Conservation (phyloP, 2,113 vertebrate genomes). For the Ceyx melanurus region DNA sequence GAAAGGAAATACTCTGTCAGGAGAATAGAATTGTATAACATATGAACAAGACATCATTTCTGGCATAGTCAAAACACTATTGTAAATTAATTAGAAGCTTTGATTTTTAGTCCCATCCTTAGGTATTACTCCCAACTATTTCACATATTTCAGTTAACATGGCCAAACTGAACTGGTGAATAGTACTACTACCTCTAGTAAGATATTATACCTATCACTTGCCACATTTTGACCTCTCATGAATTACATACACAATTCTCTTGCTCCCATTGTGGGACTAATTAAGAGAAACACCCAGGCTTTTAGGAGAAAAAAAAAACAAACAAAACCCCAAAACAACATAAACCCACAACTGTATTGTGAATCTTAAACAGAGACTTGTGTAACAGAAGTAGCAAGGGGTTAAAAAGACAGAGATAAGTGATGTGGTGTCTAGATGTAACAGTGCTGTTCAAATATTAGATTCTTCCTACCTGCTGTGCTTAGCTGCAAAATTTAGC, state of each 20-base stretch:
- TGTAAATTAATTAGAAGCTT: neutral
- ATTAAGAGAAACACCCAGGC: neutral
- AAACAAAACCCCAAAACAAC: neutral
- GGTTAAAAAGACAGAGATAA: neutral
- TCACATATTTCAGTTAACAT: neutral
- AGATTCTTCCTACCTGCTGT: conserved; percentile 31
- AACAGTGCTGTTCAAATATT: neutral
- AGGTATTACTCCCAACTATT: neutral
- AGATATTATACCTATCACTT: neutral
- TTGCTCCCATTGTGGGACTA: neutral
- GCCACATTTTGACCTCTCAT: neutral
- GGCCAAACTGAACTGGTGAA: neutral
- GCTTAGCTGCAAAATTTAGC: conserved; percentile 24
- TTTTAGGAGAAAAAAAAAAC: neutral
- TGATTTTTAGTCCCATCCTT: neutral
- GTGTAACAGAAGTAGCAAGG: neutral
- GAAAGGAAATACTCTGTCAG: conserved; percentile 13
- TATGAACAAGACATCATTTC: neutral
- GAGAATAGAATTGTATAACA: neutral
- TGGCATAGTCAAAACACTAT: neutral
- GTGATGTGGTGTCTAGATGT: neutral
- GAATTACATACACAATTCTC: neutral
- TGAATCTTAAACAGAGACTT: neutral
- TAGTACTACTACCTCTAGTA: neutral
- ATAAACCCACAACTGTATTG: neutral